Evolutionary conservation across 2,888 invertebrate species (phyloP), one percentile per base, ranked within the genome.

Genomic region (Lepidocyrtinus sp.): DNA sequence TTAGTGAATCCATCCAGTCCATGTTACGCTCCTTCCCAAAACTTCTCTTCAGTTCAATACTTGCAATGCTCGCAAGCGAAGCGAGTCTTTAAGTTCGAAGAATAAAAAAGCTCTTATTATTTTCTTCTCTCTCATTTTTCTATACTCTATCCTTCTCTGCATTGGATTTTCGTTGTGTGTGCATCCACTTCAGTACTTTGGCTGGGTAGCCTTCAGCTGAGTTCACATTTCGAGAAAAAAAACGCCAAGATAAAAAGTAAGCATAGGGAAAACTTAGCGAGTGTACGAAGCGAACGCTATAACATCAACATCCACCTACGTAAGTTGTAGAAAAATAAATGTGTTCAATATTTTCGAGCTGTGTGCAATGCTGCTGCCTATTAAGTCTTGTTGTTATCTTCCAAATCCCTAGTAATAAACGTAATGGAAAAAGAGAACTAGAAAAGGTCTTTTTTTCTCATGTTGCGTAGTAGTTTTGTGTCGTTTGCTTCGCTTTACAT

Each of bases 271-370:
- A 69, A 69, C 19, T 46, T 17, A 15, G 15, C 3, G 22, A 64
- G 36, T 36, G 67, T 45, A 45, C 27, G 45, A 26, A 70, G 26
- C 25, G 62, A n/a, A n/a, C 9, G 3, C 9, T n/a, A 55, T 55
- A 72, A 61, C 70, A 61, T 70, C 70, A 26, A 36, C 26, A 72
- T 72, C 72, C 72, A 45, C 72, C 72, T 72, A 72, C 72, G 72
- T 72, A 72, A 50, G 59, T 61, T 55, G 36, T 21, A 46, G 63
- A 72, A 72, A 62, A 72, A 63, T 62, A n/a, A n/a, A n/a, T n/a
- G n/a, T n/a, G 72, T 72, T 72, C 63, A 70, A 70, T 63, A 62
- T 72, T 27, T 72, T 17, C 61, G 68, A 46, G 12, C 45, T 50
- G 19, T 26, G 19, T 36, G 12, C 12, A 36, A 7, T 7, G 3